Percentiles rank a stretch among this genome's conserved stretches.
Evolutionary conservation across 2,113 vertebrate genomes (phyloP).

Genomic region (Ranitomeya imitator): DNA sequence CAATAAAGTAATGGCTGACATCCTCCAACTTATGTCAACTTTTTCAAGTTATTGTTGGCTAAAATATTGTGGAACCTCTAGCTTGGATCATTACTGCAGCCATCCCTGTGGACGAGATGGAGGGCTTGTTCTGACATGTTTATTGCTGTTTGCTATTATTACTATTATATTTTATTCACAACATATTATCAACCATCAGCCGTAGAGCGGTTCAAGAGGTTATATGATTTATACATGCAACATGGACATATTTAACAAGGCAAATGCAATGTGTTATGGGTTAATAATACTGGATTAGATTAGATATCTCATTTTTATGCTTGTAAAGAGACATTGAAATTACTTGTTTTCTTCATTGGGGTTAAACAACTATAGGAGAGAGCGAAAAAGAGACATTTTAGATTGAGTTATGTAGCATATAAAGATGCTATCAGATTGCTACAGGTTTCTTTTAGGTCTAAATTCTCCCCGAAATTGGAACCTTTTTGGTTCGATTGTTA

Average conservation of each 20-base stretch:
- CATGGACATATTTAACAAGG: not conserved
- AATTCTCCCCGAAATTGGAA: too few relatives aligned
- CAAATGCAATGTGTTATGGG: not conserved
- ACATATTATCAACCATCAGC: not conserved
- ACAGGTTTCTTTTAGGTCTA: too few relatives aligned
- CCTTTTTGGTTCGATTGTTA: too few relatives aligned
- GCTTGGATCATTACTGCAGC: not conserved
- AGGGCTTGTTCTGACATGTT: not conserved
- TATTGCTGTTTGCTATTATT: constrained; percentile 11
- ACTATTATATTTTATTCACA: constrained; percentile 17
- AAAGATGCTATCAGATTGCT: too few relatives aligned
- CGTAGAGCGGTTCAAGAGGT: not conserved
- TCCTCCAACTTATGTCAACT: not conserved
- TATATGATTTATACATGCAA: not conserved
- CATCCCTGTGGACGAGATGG: not conserved
- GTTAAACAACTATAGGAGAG: too few relatives aligned
- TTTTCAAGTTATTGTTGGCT: not conserved
- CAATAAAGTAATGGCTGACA: not conserved
- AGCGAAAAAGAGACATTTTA: too few relatives aligned
- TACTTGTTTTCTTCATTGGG: too few relatives aligned
- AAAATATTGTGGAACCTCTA: not conserved
- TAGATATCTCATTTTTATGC: too few relatives aligned
- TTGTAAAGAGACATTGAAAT: too few relatives aligned
- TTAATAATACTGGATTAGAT: too few relatives aligned
- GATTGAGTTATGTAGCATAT: too few relatives aligned